Percentiles rank a stretch among this genome's conserved stretches.
Conservation (phyloP, 2,888 invertebrate genomes). For the Sialis lutaria region DNA sequence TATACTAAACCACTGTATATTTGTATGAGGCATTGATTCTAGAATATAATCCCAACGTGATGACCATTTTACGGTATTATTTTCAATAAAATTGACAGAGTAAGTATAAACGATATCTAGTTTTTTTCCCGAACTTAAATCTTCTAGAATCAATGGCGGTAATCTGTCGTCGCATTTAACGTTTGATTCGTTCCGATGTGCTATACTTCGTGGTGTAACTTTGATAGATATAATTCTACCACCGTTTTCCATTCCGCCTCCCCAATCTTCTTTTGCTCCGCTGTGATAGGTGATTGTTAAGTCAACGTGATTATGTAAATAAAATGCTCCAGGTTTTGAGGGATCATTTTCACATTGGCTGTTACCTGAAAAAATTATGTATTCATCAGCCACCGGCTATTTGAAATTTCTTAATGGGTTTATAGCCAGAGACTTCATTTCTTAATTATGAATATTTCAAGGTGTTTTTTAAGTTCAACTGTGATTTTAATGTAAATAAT, state of each 20-base stretch:
- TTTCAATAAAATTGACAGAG: slow-evolving; percentile 60
- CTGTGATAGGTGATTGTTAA: slow-evolving; percentile 86
- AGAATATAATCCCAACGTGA: slow-evolving; percentile 99
- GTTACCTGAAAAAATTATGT: not conserved
- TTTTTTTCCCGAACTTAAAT: slow-evolving; percentile 25
- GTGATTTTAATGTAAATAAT: too few relatives aligned
- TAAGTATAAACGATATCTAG: slow-evolving; percentile 72
- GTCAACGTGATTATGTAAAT: slow-evolving; percentile 94
- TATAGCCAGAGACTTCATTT: too few relatives aligned
- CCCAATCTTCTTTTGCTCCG: slow-evolving; percentile 77
- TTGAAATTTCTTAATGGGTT: too few relatives aligned
- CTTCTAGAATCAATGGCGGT: slow-evolving; percentile 53
- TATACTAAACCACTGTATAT: slow-evolving; percentile 99
- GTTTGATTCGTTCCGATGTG: slow-evolving; percentile 16
- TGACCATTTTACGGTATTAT: slow-evolving; percentile 88
- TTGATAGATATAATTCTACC: slow-evolving; percentile 79
- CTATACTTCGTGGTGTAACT: slow-evolving; percentile 29
- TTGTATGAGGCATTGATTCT: slow-evolving; percentile 95
- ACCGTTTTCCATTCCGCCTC: slow-evolving; percentile 56
- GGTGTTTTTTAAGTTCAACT: too few relatives aligned
- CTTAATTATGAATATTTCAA: too few relatives aligned
- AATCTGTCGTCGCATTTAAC: slow-evolving; percentile 16
- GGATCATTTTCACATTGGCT: slow-evolving; percentile 33
- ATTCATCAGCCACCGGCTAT: too few relatives aligned
- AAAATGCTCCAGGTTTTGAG: slow-evolving; percentile 55